A percentile compares a stretch with the other conserved stretches of the same genome.
Conservation (phyloP, 2,797 vertebrate species). For the Xenopus petersii region DNA sequence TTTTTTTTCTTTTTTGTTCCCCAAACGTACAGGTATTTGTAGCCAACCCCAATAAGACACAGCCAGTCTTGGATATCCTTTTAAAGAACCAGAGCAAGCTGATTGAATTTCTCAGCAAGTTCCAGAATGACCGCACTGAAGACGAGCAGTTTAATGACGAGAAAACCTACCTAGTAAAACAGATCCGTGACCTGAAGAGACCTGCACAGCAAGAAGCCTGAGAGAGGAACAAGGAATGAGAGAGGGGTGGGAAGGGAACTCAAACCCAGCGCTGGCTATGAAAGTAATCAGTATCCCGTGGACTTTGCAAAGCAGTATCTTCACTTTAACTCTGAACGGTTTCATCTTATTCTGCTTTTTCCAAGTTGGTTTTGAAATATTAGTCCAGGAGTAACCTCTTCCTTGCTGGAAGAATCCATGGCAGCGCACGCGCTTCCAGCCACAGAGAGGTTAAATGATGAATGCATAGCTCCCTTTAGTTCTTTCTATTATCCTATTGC, state of each 20-base stretch:
- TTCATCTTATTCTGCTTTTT: constrained; percentile 64
- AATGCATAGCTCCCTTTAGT: constrained; percentile 30
- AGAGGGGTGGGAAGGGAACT: constrained; percentile 64
- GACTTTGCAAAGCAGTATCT: constrained; percentile 71
- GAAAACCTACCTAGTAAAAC: constrained; percentile 97
- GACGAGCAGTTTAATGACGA: constrained; percentile 97
- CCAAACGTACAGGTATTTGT: constrained; percentile 83
- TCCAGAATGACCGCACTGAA: constrained; percentile 94
- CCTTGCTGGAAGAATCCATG: constrained; percentile 70
- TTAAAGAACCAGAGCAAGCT: constrained; percentile 97
- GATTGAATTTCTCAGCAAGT: constrained; percentile 97
- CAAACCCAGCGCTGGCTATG: constrained; percentile 80
- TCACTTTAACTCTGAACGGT: constrained; percentile 81
- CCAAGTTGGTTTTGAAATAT: constrained; percentile 58
- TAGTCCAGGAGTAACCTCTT: constrained; percentile 71
- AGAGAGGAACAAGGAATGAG: constrained; percentile 53
- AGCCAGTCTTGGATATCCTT: constrained; percentile 95
- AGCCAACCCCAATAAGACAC: constrained; percentile 95
- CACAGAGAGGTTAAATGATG: constrained; percentile 21
- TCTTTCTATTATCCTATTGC: constrained; percentile 72
- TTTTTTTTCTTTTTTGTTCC: no score
- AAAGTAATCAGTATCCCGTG: constrained; percentile 70
- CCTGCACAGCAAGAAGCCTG: constrained; percentile 89
- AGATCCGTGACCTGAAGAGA: constrained; percentile 97
- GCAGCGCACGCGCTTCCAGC: constrained; percentile 23